phyloP scores from a whole-genome alignment of 2,888 invertebrate genomes.

The Melinaea marsaeus region DNA sequence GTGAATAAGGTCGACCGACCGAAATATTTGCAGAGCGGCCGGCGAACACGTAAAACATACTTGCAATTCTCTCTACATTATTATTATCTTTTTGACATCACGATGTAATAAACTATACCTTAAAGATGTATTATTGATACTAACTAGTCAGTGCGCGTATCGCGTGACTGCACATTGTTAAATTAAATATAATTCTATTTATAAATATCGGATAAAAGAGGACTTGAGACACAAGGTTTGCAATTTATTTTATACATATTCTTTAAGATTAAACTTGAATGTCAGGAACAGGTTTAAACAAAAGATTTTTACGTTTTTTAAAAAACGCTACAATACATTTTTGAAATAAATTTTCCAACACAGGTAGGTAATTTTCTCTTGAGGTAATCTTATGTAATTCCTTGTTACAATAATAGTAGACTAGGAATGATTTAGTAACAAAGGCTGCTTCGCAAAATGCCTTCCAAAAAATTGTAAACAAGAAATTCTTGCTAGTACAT shows the following conservation, averaged over 20 bases:
- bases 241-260: too few species aligned
- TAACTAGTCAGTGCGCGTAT: constrained; percentile 21
- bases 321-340: background rate
- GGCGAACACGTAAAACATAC: constrained; percentile 24
- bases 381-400: background rate
- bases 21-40: constrained; percentile 22
- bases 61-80: constrained; percentile 4
- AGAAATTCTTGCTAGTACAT: too few species aligned
- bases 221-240: background rate
- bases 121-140: constrained; percentile 30
- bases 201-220: background rate
- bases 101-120: constrained; percentile 5
- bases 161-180: constrained; percentile 21
- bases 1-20: constrained; percentile 35
- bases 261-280: too few species aligned
- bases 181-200: constrained; percentile 6
- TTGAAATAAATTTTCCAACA: background rate
- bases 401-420: constrained; percentile 4
- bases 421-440: background rate
- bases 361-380: background rate
- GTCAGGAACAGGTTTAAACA: too few species aligned
- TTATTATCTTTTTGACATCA: background rate
- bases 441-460: background rate
- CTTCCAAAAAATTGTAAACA: background rate
- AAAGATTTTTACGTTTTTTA: too few species aligned